Percentiles rank a stretch among this genome's conserved stretches.
phyloP scores from a whole-genome alignment of 2,797 vertebrate genomes.

The Rhinatrema bivittatum region DNA sequence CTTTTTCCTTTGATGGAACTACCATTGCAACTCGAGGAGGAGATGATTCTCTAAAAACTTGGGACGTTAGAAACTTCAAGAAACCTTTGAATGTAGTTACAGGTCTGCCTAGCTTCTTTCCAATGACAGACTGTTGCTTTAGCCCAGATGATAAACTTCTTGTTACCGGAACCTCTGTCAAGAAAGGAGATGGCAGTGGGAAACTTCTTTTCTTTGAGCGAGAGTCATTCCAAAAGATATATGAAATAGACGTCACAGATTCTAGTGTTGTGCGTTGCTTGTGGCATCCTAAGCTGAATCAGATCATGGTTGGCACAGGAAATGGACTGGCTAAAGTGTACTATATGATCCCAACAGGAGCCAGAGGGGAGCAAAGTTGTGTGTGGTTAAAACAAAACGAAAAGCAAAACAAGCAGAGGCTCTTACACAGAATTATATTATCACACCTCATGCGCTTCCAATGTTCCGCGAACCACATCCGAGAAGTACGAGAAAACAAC shows the following conservation, averaged over 20 bases:
- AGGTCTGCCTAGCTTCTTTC: slow-evolving; percentile 75
- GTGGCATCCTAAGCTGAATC: slow-evolving; percentile 97
- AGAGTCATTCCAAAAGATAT: slow-evolving; percentile 74
- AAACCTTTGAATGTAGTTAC: slow-evolving; percentile 76
- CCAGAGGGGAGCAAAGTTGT: slow-evolving; percentile 95
- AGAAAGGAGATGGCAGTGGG: slow-evolving; percentile 78
- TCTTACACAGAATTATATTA: slow-evolving; percentile 94
- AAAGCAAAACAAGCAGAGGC: slow-evolving; percentile 87
- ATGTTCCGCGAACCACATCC: slow-evolving; percentile 97
- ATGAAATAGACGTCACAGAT: slow-evolving; percentile 86
- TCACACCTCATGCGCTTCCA: slow-evolving; percentile 91
- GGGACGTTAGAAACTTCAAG: slow-evolving; percentile 93
- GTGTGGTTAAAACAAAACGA: slow-evolving; percentile 88
- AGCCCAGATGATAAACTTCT: slow-evolving; percentile 92
- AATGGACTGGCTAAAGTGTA: slow-evolving; percentile 92
- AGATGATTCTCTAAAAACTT: slow-evolving; percentile 90
- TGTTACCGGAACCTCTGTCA: slow-evolving; percentile 90
- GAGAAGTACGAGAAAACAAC: slow-evolving; percentile 89
- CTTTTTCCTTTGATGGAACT: slow-evolving; percentile 86
- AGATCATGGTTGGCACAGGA: slow-evolving; percentile 94
- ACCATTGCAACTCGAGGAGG: slow-evolving; percentile 90
- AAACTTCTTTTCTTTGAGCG: slow-evolving; percentile 86
- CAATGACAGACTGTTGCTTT: slow-evolving; percentile 96
- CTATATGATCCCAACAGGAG: slow-evolving; percentile 90
- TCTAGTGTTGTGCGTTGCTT: slow-evolving; percentile 88